Conservation (phyloP, 2,113 vertebrate species). For the Sinocyclocheilus anophthalmus region DNA sequence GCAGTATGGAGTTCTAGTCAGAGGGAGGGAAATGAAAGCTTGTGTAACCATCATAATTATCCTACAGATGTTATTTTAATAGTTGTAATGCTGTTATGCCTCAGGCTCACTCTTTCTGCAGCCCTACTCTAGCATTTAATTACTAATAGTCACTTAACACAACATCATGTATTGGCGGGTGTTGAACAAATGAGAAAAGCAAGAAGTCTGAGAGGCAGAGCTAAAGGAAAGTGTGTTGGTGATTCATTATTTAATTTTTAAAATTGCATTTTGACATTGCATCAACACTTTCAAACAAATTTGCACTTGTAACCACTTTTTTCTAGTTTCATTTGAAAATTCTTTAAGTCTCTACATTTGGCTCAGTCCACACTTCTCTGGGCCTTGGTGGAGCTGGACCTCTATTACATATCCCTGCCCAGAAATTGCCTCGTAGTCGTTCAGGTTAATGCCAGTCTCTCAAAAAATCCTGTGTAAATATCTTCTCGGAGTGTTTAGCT, state of each 20-base stretch:
- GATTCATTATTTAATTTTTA: neutral
- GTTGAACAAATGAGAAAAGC: conserved; percentile 9
- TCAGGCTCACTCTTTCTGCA: neutral
- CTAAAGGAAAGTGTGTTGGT: neutral
- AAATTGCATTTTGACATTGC: neutral
- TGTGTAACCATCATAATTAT: conserved; percentile 10
- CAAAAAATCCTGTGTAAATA: conserved; percentile 1
- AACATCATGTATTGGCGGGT: conserved; percentile 13
- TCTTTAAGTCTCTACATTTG: neutral
- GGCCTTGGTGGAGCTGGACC: neutral
- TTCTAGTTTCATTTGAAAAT: neutral
- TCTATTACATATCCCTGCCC: neutral
- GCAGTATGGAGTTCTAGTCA: neutral
- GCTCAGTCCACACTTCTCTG: neutral
- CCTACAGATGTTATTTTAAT: conserved; percentile 25
- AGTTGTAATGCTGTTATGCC: conserved; percentile 7
- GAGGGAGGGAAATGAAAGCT: conserved; percentile 7
- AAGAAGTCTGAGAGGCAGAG: neutral
- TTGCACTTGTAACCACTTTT: neutral
- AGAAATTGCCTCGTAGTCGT: neutral
- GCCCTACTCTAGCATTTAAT: conserved; percentile 2
- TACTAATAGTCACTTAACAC: conserved; percentile 21
- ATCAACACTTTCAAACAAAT: neutral
- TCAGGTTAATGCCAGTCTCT: neutral
- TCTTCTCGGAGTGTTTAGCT: neutral